These are phyloP conservation scores for Sebastes fasciatus DNA, from an alignment of 2,113 vertebrate genomes.

Conservation along the genomic window DNA sequence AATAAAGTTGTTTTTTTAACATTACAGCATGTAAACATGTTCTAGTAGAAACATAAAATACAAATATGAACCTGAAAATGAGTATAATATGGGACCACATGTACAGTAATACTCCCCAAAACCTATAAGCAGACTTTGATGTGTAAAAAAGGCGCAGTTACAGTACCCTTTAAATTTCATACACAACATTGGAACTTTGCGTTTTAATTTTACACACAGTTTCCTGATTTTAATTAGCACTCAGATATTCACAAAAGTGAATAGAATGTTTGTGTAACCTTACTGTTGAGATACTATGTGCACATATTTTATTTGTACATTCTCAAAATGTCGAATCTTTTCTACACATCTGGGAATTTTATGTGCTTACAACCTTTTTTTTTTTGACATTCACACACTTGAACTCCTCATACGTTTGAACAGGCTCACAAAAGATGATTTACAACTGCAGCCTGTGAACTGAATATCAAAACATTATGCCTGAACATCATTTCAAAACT, in stretches of 20 bases:
- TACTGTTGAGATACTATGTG: constrained; percentile 19
- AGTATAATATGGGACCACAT: not conserved
- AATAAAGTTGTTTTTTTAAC: too few relatives aligned
- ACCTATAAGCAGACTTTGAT: not conserved
- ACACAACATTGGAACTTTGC: not conserved
- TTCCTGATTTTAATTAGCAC: not conserved
- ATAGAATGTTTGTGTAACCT: constrained; percentile 1
- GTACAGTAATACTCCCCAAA: not conserved
- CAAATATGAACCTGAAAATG: too few relatives aligned
- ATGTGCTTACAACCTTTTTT: not conserved
- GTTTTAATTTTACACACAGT: not conserved
- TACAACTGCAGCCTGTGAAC: constrained; percentile 28
- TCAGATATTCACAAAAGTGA: not conserved
- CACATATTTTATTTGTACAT: not conserved
- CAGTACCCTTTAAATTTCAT: not conserved
- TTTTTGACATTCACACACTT: constrained; percentile 10
- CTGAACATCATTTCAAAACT: constrained; percentile 20
- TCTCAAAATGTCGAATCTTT: constrained; percentile 1
- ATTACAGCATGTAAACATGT: too few relatives aligned
- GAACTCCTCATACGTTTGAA: constrained; percentile 30
- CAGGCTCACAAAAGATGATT: constrained; percentile 38
- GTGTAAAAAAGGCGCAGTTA: too few relatives aligned
- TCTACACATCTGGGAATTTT: constrained; percentile 7
- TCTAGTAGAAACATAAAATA: too few relatives aligned
- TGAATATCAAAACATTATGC: constrained; percentile 22